Conservation (phyloP, 2,888 invertebrate species). For the Ditylenchus weischeri region DNA sequence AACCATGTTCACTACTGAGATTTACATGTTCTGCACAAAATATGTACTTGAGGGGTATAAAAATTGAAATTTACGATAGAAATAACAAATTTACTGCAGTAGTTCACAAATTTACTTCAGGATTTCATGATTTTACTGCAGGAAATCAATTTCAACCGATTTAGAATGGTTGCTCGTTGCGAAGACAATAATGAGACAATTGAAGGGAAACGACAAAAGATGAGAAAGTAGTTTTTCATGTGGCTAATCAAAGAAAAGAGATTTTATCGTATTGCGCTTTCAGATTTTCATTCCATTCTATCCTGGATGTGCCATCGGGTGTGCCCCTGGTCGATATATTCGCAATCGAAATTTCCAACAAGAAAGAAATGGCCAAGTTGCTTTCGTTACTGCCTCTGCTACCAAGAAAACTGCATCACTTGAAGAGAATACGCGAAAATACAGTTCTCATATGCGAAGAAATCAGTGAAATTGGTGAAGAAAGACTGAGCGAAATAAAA, state of each 20-base stretch:
- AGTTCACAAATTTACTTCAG: too few relatives aligned
- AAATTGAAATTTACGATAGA: too few relatives aligned
- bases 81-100: too few relatives aligned
- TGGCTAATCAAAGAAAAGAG: too few relatives aligned
- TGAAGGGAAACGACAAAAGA: neutral
- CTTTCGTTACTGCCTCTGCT: slow-evolving; percentile 14
- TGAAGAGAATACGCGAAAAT: slow-evolving; percentile 18
- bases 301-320: slow-evolving; percentile 9
- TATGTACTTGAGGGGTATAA: too few relatives aligned
- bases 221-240: neutral
- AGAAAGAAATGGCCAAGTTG: slow-evolving; percentile 17
- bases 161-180: too few relatives aligned
- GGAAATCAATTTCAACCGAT: too few relatives aligned
- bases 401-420: slow-evolving; percentile 19
- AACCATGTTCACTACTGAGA: too few relatives aligned
- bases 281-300: slow-evolving; percentile 21
- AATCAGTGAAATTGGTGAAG: neutral
- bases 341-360: slow-evolving; percentile 8
- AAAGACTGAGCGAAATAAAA: slow-evolving; percentile 13
- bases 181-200: too few relatives aligned
- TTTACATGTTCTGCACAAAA: too few relatives aligned
- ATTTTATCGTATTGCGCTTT: neutral
- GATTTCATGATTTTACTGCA: too few relatives aligned
- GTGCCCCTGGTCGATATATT: slow-evolving; percentile 2
- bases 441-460: slow-evolving; percentile 10